Evolutionary conservation across 2,797 vertebrate genomes (phyloP).

Genomic region (Botia almorhae): DNA sequence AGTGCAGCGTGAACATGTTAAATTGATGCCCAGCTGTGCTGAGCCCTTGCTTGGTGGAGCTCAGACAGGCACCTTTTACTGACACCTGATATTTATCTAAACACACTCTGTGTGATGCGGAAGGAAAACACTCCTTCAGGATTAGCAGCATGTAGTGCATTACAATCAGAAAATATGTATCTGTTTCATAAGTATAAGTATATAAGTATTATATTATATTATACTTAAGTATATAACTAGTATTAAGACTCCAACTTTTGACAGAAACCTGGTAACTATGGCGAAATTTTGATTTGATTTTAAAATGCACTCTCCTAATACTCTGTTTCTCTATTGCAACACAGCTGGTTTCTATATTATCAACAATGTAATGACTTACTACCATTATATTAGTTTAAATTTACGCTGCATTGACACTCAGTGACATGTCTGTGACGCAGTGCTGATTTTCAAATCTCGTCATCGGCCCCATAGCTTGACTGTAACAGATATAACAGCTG

Average conservation of each 20-base stretch:
- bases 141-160: slow-evolving; percentile 10
- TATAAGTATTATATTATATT: too few species aligned
- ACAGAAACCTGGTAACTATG: not conserved
- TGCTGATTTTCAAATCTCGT: slow-evolving; percentile 9
- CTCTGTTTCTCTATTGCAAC: not conserved
- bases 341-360: not conserved
- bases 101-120: slow-evolving; percentile 4
- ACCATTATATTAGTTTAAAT: not conserved
- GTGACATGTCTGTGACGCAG: slow-evolving; percentile 4
- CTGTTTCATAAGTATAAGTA: not conserved
- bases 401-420: slow-evolving; percentile 22
- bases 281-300: not conserved
- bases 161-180: not conserved
- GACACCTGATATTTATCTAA: slow-evolving; percentile 48
- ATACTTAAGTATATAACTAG: too few species aligned
- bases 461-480: not conserved
- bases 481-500: not conserved
- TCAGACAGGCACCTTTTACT: slow-evolving; percentile 18
- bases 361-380: not conserved
- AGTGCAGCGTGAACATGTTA: slow-evolving; percentile 70
- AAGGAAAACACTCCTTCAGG: slow-evolving; percentile 19
- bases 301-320: too few species aligned
- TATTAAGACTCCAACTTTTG: not conserved
- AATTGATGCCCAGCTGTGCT: slow-evolving; percentile 61
- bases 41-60: slow-evolving; percentile 17